Conservation (phyloP, 2,797 vertebrate species). For the Notolabrus celidotus region DNA sequence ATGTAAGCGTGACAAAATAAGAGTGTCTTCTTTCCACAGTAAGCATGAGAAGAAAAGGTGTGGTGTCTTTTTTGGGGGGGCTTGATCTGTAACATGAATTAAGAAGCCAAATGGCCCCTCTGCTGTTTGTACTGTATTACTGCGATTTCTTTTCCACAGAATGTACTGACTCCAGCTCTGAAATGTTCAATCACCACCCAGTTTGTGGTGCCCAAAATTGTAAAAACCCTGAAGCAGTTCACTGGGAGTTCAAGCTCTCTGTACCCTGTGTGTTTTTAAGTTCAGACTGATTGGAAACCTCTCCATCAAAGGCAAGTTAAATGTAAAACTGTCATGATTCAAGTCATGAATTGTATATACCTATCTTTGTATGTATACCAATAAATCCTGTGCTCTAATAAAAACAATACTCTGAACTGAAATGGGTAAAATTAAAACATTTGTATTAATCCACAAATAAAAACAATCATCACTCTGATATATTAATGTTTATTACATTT, state of each 20-base stretch:
- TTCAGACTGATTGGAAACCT: slow-evolving; percentile 61
- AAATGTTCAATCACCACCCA: slow-evolving; percentile 56
- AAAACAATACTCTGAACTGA: slow-evolving; percentile 82
- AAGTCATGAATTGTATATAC: slow-evolving; percentile 82
- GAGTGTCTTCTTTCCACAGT: slow-evolving; percentile 57
- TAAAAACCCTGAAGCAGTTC: slow-evolving; percentile 52
- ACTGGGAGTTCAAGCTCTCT: slow-evolving; percentile 49
- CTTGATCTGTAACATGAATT: slow-evolving; percentile 56
- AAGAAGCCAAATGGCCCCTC: slow-evolving; percentile 60
- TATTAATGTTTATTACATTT: slow-evolving; percentile 78
- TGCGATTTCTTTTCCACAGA: slow-evolving; percentile 72
- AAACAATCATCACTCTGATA: slow-evolving; percentile 74
- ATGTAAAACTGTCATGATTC: slow-evolving; percentile 75
- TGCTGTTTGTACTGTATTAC: slow-evolving; percentile 73
- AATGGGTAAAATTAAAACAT: slow-evolving; percentile 80
- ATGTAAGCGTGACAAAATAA: slow-evolving; percentile 53
- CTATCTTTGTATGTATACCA: slow-evolving; percentile 85
- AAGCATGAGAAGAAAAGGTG: slow-evolving; percentile 59
- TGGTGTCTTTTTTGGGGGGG: slow-evolving; percentile 17
- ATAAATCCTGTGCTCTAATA: slow-evolving; percentile 83
- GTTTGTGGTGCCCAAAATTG: slow-evolving; percentile 60
- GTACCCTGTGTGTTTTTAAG: slow-evolving; percentile 56
- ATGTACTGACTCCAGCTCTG: slow-evolving; percentile 71
- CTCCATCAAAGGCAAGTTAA: slow-evolving; percentile 67
- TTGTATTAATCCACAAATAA: slow-evolving; percentile 81